These are phyloP conservation scores for Polylopha cassiicola DNA, from an alignment of 2,888 invertebrate genomes.

Conservation along the genomic window DNA sequence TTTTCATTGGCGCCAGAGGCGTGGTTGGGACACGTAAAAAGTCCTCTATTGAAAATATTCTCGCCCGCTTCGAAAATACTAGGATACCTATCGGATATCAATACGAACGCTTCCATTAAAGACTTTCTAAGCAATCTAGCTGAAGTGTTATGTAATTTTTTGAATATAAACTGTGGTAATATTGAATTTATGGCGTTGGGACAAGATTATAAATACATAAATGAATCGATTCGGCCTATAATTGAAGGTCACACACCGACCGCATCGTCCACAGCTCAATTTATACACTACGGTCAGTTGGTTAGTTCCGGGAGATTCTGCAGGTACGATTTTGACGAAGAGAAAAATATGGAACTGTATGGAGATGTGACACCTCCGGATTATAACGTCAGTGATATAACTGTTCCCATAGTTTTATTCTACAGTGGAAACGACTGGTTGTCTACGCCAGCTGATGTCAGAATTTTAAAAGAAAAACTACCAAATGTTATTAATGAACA, in stretches of 20 bases:
- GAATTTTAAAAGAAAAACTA: conserved; percentile 50
- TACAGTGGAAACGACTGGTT: conserved; percentile 63
- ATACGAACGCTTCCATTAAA: conserved; percentile 37
- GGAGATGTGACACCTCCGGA: conserved; percentile 50
- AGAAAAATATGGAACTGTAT: conserved; percentile 56
- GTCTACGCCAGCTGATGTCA: conserved; percentile 69
- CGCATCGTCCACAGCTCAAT: conserved; percentile 71
- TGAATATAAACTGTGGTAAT: conserved; percentile 40
- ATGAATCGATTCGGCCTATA: conserved; percentile 73
- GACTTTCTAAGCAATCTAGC: conserved; percentile 42
- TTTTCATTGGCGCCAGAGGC: conserved; percentile 78
- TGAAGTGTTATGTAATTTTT: conserved; percentile 37
- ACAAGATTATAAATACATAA: conserved; percentile 36
- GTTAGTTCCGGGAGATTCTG: conserved; percentile 49
- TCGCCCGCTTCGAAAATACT: conserved; percentile 39
- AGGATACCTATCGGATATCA: conserved; percentile 35
- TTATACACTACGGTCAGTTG: conserved; percentile 64
- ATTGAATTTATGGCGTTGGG: conserved; percentile 43
- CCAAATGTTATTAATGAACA: conserved; percentile 68
- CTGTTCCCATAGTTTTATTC: conserved; percentile 47
- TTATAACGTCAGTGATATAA: conserved; percentile 45
- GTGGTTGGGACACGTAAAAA: conserved; percentile 64
- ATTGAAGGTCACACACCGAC: conserved; percentile 79
- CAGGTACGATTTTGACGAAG: conserved; percentile 47
- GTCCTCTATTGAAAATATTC: conserved; percentile 46